Conservation (phyloP, 2,797 vertebrate species). For the Eremophila alpestris region DNA sequence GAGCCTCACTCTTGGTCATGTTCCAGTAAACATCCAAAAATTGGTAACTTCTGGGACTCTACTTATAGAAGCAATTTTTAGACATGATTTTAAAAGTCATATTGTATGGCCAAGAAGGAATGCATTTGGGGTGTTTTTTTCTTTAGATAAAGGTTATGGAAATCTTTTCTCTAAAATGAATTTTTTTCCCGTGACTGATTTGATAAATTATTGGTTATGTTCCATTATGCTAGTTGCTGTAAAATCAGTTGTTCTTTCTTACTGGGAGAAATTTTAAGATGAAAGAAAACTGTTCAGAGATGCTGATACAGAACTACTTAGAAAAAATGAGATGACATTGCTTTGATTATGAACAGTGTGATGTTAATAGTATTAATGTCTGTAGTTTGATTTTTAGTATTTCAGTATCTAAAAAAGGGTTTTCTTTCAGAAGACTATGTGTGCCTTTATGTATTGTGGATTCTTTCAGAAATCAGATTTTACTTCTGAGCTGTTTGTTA, state of each 20-base stretch:
- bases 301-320: background rate
- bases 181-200: background rate
- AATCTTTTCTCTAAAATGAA: background rate
- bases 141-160: background rate
- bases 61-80: background rate
- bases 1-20: background rate
- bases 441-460: background rate
- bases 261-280: background rate
- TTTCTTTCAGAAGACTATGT: background rate
- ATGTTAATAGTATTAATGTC: background rate
- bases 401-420: background rate
- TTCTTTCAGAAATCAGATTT: background rate
- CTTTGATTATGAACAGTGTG: background rate
- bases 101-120: background rate
- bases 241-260: background rate
- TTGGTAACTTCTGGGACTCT: background rate
- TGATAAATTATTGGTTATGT: background rate
- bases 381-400: background rate
- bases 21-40: background rate
- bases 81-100: background rate
- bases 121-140: background rate
- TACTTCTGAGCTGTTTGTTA: background rate
- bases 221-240: background rate
- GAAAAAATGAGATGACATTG: background rate
- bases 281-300: background rate